These are phyloP conservation scores for Scaptomyza reducta DNA, from an alignment of 2,888 invertebrate species.

Conservation along the genomic window DNA sequence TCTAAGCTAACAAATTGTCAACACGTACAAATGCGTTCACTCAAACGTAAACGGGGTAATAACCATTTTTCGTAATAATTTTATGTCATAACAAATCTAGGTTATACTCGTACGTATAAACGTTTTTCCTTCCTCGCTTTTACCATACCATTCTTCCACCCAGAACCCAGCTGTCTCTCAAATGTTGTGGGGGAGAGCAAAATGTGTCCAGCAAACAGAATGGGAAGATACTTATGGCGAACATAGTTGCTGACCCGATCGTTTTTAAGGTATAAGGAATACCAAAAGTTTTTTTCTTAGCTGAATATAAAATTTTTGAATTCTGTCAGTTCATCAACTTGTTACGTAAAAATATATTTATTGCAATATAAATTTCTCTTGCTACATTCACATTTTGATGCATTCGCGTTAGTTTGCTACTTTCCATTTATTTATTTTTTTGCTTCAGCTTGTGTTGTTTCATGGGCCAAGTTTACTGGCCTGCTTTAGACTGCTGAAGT, in stretches of 20 bases:
- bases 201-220: neutral
- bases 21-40: conserved; percentile 83
- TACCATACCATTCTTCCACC: conserved; percentile 1
- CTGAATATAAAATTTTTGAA: neutral
- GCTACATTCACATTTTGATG: neutral
- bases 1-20: conserved; percentile 82
- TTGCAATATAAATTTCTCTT: neutral
- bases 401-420: neutral
- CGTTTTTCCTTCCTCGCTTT: neutral
- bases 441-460: conserved; percentile 30
- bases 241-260: neutral
- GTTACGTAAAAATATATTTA: neutral
- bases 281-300: neutral
- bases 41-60: conserved; percentile 83
- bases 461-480: conserved; percentile 52
- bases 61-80: conserved; percentile 82
- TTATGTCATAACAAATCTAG: conserved; percentile 82
- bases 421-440: neutral
- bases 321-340: neutral
- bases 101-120: conserved; percentile 56
- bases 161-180: conserved; percentile 3
- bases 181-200: neutral
- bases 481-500: conserved; percentile 25
- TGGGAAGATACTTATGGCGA: neutral
- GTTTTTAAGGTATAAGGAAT: neutral